Evolutionary conservation across 2,797 vertebrate genomes (phyloP), one percentile per base, ranked within the genome.

Genomic region (Tragopan temminckii): DNA sequence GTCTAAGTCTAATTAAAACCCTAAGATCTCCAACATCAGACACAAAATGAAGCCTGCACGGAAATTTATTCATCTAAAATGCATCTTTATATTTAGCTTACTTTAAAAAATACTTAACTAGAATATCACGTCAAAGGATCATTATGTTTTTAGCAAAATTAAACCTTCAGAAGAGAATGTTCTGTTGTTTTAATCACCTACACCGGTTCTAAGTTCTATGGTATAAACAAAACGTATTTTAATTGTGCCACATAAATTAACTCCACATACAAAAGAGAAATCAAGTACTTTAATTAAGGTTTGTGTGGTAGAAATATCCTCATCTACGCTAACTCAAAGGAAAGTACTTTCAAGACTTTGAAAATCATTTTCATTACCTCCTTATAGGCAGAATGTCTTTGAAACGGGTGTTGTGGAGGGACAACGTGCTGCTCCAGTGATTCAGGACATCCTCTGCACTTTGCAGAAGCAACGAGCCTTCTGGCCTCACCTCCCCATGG

Each of bases 201-300:
- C 38, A 88, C 42, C 67, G 85, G 31, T 76, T 80, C 43, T 35
- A 85, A 80, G 46, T 38, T 94, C 46, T 71, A 59, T 33, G 80
- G 46, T 83, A 88, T 52, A 90, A 83, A 90, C 80, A 92, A 92
- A 82, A 63, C 15, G 4, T 50, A 59, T 78, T 87, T 93, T 94
- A 85, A 89, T 76, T 7, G 1, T 75, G 72, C 72, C 85, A 93
- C 84, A 88, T 68, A 94, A 86, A 94, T 93, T 87, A 90, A 72
- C 76, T 75, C 40, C 69, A 66, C 76, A 69, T 13, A 85, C 50
- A 83, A 83, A 94, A 78, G 35, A 29, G 78, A 95, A 95, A 94
- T 85, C 58, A 95, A 91, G 91, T 63, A 80, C 75, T 94, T 93
- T 69, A 82, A 25, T 94, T 70, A 93, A 88, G 55, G 36, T 64